These are phyloP conservation scores for Nymphicus hollandicus DNA, from an alignment of 2,113 vertebrate species.

Conservation along the genomic window DNA sequence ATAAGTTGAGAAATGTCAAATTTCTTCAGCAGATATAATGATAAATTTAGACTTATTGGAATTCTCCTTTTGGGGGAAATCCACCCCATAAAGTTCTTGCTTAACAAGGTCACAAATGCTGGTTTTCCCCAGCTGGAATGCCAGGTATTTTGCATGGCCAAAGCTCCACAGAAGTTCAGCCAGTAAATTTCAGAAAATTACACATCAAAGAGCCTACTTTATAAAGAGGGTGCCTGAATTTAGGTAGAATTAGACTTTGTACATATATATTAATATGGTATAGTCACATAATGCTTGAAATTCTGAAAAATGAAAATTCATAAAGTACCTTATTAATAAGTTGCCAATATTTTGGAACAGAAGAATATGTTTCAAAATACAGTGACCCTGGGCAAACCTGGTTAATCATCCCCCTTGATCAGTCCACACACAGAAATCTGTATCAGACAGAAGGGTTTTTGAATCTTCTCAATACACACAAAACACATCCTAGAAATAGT, in stretches of 20 bases:
- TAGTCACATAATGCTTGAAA: not conserved
- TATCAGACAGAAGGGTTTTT: not conserved
- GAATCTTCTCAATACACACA: not conserved
- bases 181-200: not conserved
- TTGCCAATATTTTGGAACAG: not conserved
- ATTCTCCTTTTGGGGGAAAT: not conserved
- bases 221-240: not conserved
- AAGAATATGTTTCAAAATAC: not conserved
- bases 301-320: not conserved
- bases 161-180: not conserved
- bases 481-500: not conserved
- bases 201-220: not conserved
- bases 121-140: not conserved
- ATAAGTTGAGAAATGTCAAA: not conserved
- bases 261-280: not conserved
- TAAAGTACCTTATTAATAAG: not conserved
- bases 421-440: not conserved
- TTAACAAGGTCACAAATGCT: not conserved
- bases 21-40: not conserved
- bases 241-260: not conserved
- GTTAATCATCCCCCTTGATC: not conserved
- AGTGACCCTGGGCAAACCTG: not conserved
- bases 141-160: not conserved
- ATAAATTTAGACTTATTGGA: not conserved
- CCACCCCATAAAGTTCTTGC: not conserved